phyloP scores from a whole-genome alignment of 2,113 vertebrate genomes.

The Tragelaphus imberbis region DNA sequence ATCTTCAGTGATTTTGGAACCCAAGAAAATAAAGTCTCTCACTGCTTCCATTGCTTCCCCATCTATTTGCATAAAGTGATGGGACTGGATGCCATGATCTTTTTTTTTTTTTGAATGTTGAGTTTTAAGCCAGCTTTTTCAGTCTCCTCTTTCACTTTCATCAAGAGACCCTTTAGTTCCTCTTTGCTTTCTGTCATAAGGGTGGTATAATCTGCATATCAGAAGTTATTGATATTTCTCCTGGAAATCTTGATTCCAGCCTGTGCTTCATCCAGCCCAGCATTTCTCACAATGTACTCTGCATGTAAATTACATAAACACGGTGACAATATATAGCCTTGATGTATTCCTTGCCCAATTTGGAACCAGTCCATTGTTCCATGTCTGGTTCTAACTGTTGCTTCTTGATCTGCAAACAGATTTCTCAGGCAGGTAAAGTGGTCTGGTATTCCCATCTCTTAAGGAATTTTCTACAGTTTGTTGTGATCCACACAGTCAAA shows the following conservation, averaged over 20 bases:
- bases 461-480: background rate
- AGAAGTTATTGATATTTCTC: background rate
- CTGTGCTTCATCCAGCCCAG: background rate
- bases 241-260: background rate
- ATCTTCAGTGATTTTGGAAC: background rate
- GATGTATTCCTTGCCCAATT: background rate
- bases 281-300: background rate
- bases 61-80: background rate
- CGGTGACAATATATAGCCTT: background rate
- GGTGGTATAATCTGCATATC: background rate
- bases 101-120: background rate
- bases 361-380: background rate
- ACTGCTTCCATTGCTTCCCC: background rate
- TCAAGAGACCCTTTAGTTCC: background rate
- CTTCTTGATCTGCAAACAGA: background rate
- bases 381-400: background rate
- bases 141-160: background rate
- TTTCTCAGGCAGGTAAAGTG: background rate
- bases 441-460: background rate
- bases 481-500: background rate
- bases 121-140: background rate
- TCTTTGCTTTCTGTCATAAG: background rate
- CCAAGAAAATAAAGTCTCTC: background rate
- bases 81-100: background rate
- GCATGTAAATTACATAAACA: background rate